phyloP scores from a whole-genome alignment of 2,797 vertebrate genomes.

The Silurus lanzhouensis region DNA sequence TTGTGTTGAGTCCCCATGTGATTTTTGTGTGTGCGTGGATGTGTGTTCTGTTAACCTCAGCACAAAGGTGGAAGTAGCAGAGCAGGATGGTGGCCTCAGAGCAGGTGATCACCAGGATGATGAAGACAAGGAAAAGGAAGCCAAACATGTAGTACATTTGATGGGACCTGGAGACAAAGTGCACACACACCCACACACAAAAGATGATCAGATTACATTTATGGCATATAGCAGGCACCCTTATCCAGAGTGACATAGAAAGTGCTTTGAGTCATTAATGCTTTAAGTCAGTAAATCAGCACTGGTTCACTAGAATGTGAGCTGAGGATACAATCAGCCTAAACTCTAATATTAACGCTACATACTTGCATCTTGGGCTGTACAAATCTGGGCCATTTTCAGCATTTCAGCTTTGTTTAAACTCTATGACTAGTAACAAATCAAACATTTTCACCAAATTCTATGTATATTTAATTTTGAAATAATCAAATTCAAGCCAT shows the following conservation, averaged over 20 bases:
- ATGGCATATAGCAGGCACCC: not conserved
- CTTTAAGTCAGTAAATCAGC: no score
- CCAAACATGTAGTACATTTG: conserved; percentile 98
- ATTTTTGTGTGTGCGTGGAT: not conserved
- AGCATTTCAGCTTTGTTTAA: not conserved
- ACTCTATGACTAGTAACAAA: not conserved
- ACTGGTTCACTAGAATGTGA: no score
- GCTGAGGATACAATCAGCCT: no score
- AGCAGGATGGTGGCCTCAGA: conserved; percentile 93
- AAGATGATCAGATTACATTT: not conserved
- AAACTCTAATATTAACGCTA: not conserved
- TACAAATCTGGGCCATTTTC: not conserved
- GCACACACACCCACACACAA: not conserved
- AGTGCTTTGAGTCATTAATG: no score
- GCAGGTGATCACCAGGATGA: conserved; percentile 92
- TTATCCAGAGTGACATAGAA: not conserved
- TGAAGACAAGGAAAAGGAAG: conserved; percentile 92
- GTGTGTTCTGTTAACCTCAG: conserved; percentile 77
- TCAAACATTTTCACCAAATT: not conserved
- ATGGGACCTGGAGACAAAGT: conserved; percentile 80
- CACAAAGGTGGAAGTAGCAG: conserved; percentile 93
- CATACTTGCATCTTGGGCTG: not conserved
- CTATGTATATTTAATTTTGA: no score
- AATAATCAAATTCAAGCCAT: not conserved
- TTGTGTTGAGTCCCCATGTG: not conserved